Evolutionary conservation across 2,888 invertebrate species (phyloP).

Genomic region (Gryllus longicercus): DNA sequence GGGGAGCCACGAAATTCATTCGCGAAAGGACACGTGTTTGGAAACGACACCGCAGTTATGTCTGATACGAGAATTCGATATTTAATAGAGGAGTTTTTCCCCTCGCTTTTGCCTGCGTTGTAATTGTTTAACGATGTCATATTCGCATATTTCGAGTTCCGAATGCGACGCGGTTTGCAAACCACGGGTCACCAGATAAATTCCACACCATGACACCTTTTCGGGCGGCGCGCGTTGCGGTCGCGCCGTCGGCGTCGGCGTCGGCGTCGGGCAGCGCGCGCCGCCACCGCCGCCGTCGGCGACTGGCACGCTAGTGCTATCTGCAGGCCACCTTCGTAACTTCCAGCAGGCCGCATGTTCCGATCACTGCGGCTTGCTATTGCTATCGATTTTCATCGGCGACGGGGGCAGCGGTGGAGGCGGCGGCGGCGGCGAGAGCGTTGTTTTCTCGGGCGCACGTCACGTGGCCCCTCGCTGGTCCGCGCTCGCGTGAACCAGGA

Average conservation of each 20-base stretch:
- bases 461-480: neutral
- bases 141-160: conserved; percentile 17
- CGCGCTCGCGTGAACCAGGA: neutral
- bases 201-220: conserved; percentile 4
- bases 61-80: conserved; percentile 17
- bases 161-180: neutral
- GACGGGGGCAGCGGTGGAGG: neutral
- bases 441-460: neutral
- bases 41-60: neutral
- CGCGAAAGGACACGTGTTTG: neutral
- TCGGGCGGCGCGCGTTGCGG: neutral
- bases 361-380: conserved; percentile 17
- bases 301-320: neutral
- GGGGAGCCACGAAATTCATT: no score
- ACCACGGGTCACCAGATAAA: conserved; percentile 17
- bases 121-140: neutral
- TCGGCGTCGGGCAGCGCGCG: neutral
- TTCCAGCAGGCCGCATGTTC: conserved; percentile 8
- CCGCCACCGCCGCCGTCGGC: conserved; percentile 6
- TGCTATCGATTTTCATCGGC: conserved; percentile 4
- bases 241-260: neutral
- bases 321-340: conserved; percentile 8
- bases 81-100: neutral
- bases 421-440: conserved; percentile 4
- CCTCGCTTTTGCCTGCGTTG: neutral